phyloP scores from a whole-genome alignment of 2,797 vertebrate genomes.

The Ptychadena robeensis region DNA sequence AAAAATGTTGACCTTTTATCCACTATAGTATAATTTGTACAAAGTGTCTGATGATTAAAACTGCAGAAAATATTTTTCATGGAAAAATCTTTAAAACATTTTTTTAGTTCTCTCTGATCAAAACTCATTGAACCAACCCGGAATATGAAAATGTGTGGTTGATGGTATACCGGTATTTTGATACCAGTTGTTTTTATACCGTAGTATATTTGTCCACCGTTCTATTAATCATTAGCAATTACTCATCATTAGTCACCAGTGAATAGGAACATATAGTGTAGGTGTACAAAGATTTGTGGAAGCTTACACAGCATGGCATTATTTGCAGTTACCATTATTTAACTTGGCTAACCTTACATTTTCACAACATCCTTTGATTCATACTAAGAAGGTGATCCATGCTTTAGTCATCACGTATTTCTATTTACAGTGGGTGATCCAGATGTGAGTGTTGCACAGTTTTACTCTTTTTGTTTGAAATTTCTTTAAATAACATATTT shows the following conservation, averaged over 20 bases:
- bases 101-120: not conserved
- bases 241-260: not conserved
- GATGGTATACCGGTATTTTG: not conserved
- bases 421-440: no score
- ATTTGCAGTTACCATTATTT: not conserved
- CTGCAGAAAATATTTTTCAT: no score
- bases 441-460: no score
- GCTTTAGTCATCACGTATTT: not conserved
- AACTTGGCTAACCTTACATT: not conserved
- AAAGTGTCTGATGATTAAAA: no score
- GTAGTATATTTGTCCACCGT: not conserved
- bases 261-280: not conserved
- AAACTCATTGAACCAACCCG: not conserved
- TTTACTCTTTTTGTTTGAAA: no score
- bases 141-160: not conserved
- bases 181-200: not conserved
- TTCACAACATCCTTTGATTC: not conserved
- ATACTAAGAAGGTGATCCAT: not conserved
- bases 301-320: not conserved
- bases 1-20: no score
- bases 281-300: not conserved
- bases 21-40: no score
- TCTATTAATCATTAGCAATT: not conserved
- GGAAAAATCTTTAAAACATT: no score
- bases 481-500: no score